Evolutionary conservation across 1,140 invertebrate genomes (phyloP).

Genomic region (Brachionus manjavacas): DNA sequence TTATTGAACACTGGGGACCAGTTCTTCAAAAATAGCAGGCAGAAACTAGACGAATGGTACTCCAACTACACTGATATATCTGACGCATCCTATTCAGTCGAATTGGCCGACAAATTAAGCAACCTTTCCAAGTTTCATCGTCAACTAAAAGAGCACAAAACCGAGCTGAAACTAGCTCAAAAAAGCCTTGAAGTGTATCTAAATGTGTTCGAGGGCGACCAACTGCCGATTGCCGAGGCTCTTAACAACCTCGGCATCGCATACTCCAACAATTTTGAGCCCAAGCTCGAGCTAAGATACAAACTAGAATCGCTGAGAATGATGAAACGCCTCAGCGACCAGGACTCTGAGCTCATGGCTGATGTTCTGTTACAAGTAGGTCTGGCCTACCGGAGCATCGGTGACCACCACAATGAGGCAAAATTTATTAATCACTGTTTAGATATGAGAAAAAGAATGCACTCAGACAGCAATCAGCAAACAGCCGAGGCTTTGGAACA

Average conservation of each 20-base stretch:
- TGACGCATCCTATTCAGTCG: neutral
- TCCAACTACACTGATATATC: neutral
- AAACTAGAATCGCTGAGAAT: neutral
- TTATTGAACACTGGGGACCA: neutral
- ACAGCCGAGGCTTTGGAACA: neutral
- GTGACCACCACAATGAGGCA: neutral
- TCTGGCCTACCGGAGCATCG: neutral
- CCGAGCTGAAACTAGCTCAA: neutral
- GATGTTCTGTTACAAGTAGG: neutral
- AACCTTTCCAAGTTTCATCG: neutral
- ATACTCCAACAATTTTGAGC: neutral
- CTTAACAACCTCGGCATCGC: neutral
- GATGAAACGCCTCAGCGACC: neutral
- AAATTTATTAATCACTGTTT: slow-evolving; percentile 10
- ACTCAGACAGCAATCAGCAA: neutral
- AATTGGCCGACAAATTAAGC: neutral
- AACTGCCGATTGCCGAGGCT: neutral
- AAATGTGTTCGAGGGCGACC: neutral
- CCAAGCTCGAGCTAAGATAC: neutral
- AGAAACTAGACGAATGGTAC: neutral
- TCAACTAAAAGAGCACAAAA: neutral
- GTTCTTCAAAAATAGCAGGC: neutral
- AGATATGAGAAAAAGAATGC: neutral
- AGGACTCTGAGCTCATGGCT: neutral
- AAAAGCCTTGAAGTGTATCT: slow-evolving; percentile 1